Evolutionary conservation across 2,113 vertebrate species (phyloP), one percentile per base, ranked within the genome.

Genomic region (Stercorarius parasiticus): DNA sequence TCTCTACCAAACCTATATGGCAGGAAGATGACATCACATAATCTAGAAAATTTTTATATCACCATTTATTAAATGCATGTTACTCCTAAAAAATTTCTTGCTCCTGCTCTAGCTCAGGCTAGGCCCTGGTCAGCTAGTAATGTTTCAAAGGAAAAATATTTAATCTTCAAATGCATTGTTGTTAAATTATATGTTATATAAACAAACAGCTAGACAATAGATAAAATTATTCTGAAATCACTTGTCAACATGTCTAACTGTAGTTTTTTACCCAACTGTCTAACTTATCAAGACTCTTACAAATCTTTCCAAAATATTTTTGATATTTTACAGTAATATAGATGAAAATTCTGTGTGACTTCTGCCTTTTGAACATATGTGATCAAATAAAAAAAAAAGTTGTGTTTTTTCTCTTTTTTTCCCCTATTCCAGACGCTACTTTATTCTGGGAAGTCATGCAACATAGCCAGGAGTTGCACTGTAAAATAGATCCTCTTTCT

Each of bases 391-490:
- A 74, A 65, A 59, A 10, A 8, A 1, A 21, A 22, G 18, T 45
- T 45, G 45, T 19, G 18, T 2, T 3, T 1, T 2, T 17, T 13
- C 29, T 55, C 27, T 38, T 29, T 30, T 32, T 56, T 13, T 74
- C 29, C 32, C 9, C 3, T 4, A 23, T 53, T 42, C 11, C 11
- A 59, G 9, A 25, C 6, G 42, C 11, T 22, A 11, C 2, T 59
- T 43, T 67, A 66, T 67, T 18, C 23, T 55, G 11, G 4, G 12
- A 69, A 56, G 5, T n/a, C 10, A 26, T 49, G 10, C 4, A 66
- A 29, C 0, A 0, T 17, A 56, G 5, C 3, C 15, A 47, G 17
- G 11, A 73, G 4, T 42, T 89, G 4, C 5, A 36, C 1, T 69
- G 11, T 56, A 21, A 93, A 1, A 17, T 72, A 19, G 3, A 72